A percentile compares a stretch with the other conserved stretches of the same genome.
These are phyloP conservation scores for Phymanthus crucifer DNA, from an alignment of 92 coral and sea anemone genomes.

Conservation along the genomic window DNA sequence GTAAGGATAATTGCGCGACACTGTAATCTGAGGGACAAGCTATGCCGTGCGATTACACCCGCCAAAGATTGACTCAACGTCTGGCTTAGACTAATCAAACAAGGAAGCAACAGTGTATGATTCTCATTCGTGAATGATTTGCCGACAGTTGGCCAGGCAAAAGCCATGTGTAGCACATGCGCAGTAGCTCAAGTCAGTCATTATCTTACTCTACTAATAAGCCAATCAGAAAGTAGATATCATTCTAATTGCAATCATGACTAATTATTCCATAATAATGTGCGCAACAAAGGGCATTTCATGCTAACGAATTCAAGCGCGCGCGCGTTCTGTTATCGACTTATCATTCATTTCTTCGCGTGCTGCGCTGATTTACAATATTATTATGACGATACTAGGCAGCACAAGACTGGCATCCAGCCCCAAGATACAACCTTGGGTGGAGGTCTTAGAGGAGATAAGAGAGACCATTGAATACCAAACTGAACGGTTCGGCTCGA, in stretches of 20 bases:
- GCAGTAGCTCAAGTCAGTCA: too few relatives aligned
- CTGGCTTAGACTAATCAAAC: too few relatives aligned
- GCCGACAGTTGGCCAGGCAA: too few relatives aligned
- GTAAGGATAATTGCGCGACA: too few relatives aligned
- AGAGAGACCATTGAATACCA: slow-evolving; percentile 32
- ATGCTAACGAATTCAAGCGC: background rate
- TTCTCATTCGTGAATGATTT: too few relatives aligned
- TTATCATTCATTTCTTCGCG: background rate
- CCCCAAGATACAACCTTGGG: slow-evolving; percentile 74
- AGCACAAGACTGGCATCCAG: slow-evolving; percentile 16
- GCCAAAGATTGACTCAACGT: too few relatives aligned
- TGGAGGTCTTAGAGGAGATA: slow-evolving; percentile 52
- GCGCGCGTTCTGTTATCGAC: background rate
- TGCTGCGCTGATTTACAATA: background rate
- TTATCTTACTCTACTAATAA: too few relatives aligned
- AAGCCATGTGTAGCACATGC: too few relatives aligned
- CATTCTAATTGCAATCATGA: slow-evolving; percentile 2
- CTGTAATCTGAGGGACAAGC: too few relatives aligned
- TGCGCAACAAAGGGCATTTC: background rate
- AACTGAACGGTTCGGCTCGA: slow-evolving; percentile 33
- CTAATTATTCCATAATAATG: background rate
- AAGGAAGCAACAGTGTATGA: too few relatives aligned
- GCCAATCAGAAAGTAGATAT: too few relatives aligned
- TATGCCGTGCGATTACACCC: too few relatives aligned
- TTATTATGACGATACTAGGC: slow-evolving; percentile 18